phyloP scores from a whole-genome alignment of 2,797 vertebrate species.

The Eulemur rubriventer region DNA sequence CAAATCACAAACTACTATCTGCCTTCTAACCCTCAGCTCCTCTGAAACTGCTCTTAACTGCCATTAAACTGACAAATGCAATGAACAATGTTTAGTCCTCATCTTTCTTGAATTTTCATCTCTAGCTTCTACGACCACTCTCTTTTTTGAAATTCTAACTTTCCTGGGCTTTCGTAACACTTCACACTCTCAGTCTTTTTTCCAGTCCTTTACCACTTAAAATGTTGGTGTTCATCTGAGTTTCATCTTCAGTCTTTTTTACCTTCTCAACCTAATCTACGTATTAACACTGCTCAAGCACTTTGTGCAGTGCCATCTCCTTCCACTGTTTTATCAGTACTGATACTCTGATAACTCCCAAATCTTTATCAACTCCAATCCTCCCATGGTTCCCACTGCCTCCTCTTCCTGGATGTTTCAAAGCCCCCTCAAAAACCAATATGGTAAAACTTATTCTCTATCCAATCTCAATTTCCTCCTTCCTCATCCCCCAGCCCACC shows the following conservation, averaged over 20 bases:
- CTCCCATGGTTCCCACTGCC: background rate
- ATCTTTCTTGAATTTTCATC: background rate
- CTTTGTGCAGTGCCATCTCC: background rate
- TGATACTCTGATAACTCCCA: background rate
- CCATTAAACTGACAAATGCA: background rate
- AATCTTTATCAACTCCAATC: background rate
- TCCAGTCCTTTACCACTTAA: background rate
- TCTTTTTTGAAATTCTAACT: background rate
- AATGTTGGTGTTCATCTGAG: background rate
- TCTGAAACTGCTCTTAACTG: background rate
- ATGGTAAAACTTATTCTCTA: background rate
- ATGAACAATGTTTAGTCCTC: background rate
- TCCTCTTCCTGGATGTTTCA: background rate
- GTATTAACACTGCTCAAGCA: background rate
- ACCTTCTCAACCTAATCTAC: background rate
- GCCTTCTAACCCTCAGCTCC: background rate
- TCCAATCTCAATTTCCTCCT: background rate
- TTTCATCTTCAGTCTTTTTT: background rate
- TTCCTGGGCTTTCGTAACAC: background rate
- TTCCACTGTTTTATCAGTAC: background rate
- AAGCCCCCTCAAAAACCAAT: background rate
- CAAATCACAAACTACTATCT: background rate
- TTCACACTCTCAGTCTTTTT: background rate
- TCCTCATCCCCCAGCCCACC: background rate
- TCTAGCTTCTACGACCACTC: background rate